phyloP scores from a whole-genome alignment of 2,113 vertebrate genomes.

The Indicator maculatus region DNA sequence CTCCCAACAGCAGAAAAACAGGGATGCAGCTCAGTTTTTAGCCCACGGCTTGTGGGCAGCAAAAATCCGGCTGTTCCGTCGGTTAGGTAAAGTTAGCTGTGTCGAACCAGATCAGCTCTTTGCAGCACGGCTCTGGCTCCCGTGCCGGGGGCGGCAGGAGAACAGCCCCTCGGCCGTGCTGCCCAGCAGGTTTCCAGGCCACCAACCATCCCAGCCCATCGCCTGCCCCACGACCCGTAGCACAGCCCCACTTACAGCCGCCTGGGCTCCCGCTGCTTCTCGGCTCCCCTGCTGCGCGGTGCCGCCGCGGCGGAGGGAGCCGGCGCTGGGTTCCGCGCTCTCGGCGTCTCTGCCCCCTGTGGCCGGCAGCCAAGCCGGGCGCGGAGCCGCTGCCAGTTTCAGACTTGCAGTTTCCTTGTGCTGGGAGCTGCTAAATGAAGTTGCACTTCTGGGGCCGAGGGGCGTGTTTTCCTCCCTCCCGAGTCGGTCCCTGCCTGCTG shows the following conservation, averaged over 20 bases:
- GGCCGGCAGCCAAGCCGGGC: neutral
- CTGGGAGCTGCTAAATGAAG: conserved; percentile 69
- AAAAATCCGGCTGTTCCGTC: fast-evolving
- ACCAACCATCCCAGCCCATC: neutral
- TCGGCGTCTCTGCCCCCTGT: neutral
- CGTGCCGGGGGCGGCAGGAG: neutral
- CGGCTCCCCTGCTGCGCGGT: neutral
- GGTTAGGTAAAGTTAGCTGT: neutral
- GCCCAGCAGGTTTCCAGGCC: neutral
- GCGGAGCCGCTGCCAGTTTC: neutral
- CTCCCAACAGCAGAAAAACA: neutral
- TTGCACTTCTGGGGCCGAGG: conserved; percentile 73
- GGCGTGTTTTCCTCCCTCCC: conserved; percentile 77
- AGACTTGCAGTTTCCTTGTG: conserved; percentile 37
- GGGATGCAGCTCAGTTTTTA: neutral
- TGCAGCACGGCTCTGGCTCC: fast-evolving
- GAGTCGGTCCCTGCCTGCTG: conserved; percentile 73
- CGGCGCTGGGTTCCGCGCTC: neutral
- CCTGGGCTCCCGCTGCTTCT: neutral
- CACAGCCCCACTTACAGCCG: conserved; percentile 55
- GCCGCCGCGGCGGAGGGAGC: neutral
- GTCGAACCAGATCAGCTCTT: neutral
- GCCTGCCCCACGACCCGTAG: neutral
- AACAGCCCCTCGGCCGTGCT: neutral
- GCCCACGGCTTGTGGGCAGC: neutral